These are phyloP conservation scores for Pectinophora gossypiella DNA, from an alignment of 1,140 invertebrate species.

Conservation along the genomic window DNA sequence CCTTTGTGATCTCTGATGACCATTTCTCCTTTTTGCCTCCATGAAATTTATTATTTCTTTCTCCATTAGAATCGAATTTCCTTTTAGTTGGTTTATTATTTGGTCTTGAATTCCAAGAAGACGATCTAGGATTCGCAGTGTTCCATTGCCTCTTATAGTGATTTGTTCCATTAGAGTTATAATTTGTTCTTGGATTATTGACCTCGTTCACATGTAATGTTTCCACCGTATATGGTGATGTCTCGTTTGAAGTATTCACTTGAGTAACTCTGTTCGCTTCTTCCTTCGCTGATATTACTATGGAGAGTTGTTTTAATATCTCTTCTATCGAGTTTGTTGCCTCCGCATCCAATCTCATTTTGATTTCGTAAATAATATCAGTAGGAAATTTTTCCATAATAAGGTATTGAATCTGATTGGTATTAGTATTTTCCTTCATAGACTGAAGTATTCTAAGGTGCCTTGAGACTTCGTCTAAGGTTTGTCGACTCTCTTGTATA, in stretches of 20 bases:
- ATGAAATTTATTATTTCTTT: background rate
- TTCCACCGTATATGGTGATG: background rate
- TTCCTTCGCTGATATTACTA: background rate
- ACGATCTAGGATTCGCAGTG: background rate
- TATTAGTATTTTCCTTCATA: too few species aligned
- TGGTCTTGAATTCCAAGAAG: too few species aligned
- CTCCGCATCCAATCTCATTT: slow-evolving; percentile 4
- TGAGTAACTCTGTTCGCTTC: background rate
- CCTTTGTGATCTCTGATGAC: background rate
- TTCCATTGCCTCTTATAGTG: background rate
- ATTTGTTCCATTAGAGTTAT: background rate
- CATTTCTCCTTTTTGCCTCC: background rate
- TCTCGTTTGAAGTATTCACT: background rate
- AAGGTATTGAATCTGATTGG: too few species aligned
- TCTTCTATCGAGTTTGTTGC: background rate
- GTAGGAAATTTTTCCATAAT: background rate
- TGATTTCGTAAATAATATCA: slow-evolving; percentile 7
- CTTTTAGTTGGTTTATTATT: too few species aligned
- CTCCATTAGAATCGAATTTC: background rate
- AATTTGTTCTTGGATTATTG: background rate
- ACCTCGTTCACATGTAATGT: background rate
- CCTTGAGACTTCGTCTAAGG: too few species aligned
- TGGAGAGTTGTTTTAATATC: background rate
- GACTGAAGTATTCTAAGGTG: too few species aligned
- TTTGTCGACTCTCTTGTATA: too few species aligned